Base-by-base conservation (phyloP, 1,140 invertebrate genomes). In the Lepidurus apus region DNA sequence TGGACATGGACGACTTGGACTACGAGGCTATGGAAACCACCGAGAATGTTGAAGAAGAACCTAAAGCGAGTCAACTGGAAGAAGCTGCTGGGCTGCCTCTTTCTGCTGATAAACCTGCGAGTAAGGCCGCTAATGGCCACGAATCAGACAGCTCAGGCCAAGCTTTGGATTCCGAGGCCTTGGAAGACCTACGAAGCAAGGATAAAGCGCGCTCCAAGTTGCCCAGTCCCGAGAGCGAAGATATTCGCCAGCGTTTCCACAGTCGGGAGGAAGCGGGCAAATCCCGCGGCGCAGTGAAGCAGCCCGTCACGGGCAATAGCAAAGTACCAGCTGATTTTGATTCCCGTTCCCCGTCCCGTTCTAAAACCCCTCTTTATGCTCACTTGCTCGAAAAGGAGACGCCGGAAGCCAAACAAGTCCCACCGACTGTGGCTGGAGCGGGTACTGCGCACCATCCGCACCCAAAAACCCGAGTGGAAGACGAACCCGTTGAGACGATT, bases 1-100 rank as follows among this genome's bases (percentile, higher is more conserved):
- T 80, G 75, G 80, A 80, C 47, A 76, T 76, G 34, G 74, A 53
- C 34, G 80, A 74, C 9, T 76, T 80, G 43, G 80, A 80, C 43
- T 80, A 80, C 42, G 80, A 80, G 13, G 78, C 80, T 65, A 80
- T 80, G 65, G 80, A 80, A 42, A 73, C 74, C 17, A 53, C 79
- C 7, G 80, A 74, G 2, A 76, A 80, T 11, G 78, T 79, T 13
- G 24, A 24, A 8, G 77, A 74, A 24, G 77, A 78, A 75, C 74
- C 11, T 1, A 75, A 75, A 24, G 43, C 43, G 17, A 7, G 5
- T 17, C 53, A 65, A 21, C 4, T 65, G 53, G 53, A 21, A 65
- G 53, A 65, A 65, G 53, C n/a, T 17, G 53, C 9, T 21, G 53
- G 53, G 21, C 9, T 65, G 17, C 53, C 53, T 17, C 53, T 17